A percentile compares a stretch with the other conserved stretches of the same genome.
Conservation (phyloP, 2,797 vertebrate genomes). For the Notoglanidium macrostoma region DNA sequence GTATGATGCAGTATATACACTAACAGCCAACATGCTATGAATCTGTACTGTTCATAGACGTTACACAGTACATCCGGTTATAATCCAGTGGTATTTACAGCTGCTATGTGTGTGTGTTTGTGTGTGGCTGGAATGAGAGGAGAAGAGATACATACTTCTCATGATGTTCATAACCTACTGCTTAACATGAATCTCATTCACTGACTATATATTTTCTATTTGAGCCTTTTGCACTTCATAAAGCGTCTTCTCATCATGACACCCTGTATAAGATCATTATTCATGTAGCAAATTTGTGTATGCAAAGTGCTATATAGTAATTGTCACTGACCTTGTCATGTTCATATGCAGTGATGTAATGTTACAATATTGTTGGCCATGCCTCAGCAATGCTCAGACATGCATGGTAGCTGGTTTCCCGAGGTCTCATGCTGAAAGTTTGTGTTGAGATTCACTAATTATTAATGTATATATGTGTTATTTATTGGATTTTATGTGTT, state of each 20-base stretch:
- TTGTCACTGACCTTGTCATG: constrained; percentile 16
- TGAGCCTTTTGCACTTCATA: constrained; percentile 54
- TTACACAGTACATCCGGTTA: constrained; percentile 63
- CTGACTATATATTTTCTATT: constrained; percentile 50
- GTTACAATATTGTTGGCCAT: constrained; percentile 32
- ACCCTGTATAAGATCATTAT: constrained; percentile 23
- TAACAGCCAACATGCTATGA: constrained; percentile 55
- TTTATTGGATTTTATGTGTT: constrained; percentile 56
- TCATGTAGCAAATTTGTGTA: constrained; percentile 10
- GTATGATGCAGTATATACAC: constrained; percentile 52
- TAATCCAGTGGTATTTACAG: constrained; percentile 50
- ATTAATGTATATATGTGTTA: constrained; percentile 64
- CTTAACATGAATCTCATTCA: constrained; percentile 53
- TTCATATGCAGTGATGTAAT: not conserved
- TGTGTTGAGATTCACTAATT: constrained; percentile 46
- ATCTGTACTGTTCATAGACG: constrained; percentile 59
- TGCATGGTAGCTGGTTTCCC: constrained; percentile 63
- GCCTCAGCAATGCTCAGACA: constrained; percentile 42
- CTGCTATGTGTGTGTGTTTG: constrained; percentile 20
- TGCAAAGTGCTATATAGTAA: constrained; percentile 8
- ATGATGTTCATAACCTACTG: constrained; percentile 59
- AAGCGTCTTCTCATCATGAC: constrained; percentile 55
- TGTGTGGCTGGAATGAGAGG: constrained; percentile 26
- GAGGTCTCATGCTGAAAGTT: constrained; percentile 43
- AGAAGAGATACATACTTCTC: constrained; percentile 40